These are phyloP conservation scores for Fragum sueziense DNA, from an alignment of 2,888 invertebrate genomes.

Conservation along the genomic window DNA sequence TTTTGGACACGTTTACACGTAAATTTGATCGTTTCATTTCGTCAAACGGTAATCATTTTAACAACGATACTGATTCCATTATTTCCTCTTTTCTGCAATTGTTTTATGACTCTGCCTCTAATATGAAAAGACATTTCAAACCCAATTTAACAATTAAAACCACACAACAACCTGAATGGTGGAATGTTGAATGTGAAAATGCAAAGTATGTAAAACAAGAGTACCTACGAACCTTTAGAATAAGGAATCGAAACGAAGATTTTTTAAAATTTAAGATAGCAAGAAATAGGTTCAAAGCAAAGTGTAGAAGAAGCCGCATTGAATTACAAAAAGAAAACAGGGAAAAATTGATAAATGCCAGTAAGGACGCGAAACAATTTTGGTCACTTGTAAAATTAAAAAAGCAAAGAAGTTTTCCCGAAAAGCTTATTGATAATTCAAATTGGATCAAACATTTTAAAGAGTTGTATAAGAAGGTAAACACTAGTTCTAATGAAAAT, in stretches of 20 bases:
- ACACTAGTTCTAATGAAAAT: background rate
- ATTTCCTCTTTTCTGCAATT: background rate
- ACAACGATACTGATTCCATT: background rate
- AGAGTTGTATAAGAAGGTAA: background rate
- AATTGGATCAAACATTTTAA: background rate
- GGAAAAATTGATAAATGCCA: background rate
- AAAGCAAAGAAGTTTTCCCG: too few species aligned
- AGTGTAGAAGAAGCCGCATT: background rate
- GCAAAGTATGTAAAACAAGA: too few species aligned
- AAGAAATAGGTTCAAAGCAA: background rate
- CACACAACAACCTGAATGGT: background rate
- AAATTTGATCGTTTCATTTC: background rate
- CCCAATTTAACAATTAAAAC: background rate
- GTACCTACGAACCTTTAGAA: too few species aligned
- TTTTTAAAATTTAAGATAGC: background rate
- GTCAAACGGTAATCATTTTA: background rate
- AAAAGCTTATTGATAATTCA: background rate
- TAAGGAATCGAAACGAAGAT: too few species aligned
- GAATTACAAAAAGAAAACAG: background rate
- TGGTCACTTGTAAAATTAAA: too few species aligned
- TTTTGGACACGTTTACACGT: too few species aligned
- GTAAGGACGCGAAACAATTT: background rate
- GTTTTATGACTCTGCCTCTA: background rate
- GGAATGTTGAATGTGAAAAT: background rate
- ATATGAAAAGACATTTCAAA: background rate